Evolutionary conservation across 1,140 invertebrate species (phyloP), one percentile per base, ranked within the genome.

Genomic region (Cotesia vestalis): DNA sequence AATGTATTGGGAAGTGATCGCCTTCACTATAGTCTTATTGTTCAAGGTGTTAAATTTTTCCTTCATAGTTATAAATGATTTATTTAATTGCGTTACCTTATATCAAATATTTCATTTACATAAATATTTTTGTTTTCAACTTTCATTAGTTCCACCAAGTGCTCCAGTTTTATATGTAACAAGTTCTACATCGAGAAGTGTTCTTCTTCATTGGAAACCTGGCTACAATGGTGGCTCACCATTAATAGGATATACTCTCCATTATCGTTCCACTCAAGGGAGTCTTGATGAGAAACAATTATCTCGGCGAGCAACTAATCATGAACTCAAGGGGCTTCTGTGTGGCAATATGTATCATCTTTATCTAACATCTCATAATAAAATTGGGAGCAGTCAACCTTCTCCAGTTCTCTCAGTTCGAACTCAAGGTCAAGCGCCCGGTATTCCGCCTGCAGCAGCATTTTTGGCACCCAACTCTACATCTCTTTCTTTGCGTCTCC

Each of bases 311-410:
- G 89, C 90, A 5, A 89, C 89, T 0, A 92, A 88, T 71, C 90
- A 91, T 70, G 91, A 93, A 80, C 81, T 93, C 2, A 92, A 92
- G 83, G 88, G 90, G 36, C 82, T 94, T 3, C 81, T 89, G 0
- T 94, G 93, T 79, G 93, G 93, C 1, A 93, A 91, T 69, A 91
- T 90, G 34, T 94, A 94, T 79, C 91, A 93, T 73, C 86, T 94
- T 3, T 92, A 91, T 73, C 81, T 94, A 76, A 91, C 89, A 2
- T 90, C 92, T 1, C 90, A 90, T 78, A 94, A 94, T 77, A 92
- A 91, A 84, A 90, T 94, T 14, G 93, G 93, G 14, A 90, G 88
- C 74, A 93, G 92, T 53, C 88, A 91, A 11, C 87, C 93, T 0
- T 93, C 92, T 76, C 89, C 90, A 51, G 89, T 90, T 8, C 81